Percentiles rank a stretch among this genome's conserved stretches.
Evolutionary conservation across 2,888 invertebrate genomes (phyloP).

Genomic region (Timandra comae): DNA sequence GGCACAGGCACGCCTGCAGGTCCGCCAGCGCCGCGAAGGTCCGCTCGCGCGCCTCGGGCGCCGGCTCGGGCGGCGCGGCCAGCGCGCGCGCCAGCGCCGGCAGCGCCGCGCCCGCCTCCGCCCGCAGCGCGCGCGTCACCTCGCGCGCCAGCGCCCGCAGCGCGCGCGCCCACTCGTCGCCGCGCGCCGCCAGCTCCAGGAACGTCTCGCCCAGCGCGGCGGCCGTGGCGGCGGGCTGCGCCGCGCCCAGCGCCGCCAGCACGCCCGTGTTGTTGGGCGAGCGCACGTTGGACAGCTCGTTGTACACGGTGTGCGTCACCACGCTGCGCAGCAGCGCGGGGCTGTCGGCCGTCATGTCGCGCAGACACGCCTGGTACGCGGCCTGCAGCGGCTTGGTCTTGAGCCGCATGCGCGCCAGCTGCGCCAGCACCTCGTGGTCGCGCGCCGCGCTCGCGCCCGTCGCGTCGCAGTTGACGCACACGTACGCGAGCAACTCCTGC

Average conservation of each 20-base stretch:
- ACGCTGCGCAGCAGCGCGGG: conserved; percentile 90
- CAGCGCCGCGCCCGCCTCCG: conserved; percentile 80
- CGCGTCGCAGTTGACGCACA: conserved; percentile 91
- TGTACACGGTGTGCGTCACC: conserved; percentile 94
- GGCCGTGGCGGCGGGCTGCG: conserved; percentile 88
- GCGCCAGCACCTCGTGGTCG: conserved; percentile 87
- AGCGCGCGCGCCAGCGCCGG: conserved; percentile 87
- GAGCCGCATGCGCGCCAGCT: conserved; percentile 91
- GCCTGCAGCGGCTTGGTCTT: conserved; percentile 96
- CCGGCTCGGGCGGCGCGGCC: conserved; percentile 79
- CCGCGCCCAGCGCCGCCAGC: conserved; percentile 91
- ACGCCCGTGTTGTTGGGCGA: conserved; percentile 97
- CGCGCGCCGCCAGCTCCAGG: conserved; percentile 88
- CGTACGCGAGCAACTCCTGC: conserved; percentile 92
- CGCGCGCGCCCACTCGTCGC: conserved; percentile 93
- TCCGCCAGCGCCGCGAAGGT: conserved; percentile 90
- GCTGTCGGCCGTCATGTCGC: conserved; percentile 91
- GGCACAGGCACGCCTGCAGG: conserved; percentile 83
- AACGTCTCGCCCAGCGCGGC: conserved; percentile 83
- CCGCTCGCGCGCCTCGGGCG: conserved; percentile 78
- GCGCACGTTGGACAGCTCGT: conserved; percentile 93
- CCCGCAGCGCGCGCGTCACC: conserved; percentile 89
- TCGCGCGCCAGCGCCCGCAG: conserved; percentile 91
- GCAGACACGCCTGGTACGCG: conserved; percentile 89
- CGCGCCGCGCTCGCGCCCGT: conserved; percentile 74